Percentiles rank a stretch among this genome's conserved stretches.
Evolutionary conservation across 2,797 vertebrate species (phyloP).

Genomic region (Psittacula derbiana): DNA sequence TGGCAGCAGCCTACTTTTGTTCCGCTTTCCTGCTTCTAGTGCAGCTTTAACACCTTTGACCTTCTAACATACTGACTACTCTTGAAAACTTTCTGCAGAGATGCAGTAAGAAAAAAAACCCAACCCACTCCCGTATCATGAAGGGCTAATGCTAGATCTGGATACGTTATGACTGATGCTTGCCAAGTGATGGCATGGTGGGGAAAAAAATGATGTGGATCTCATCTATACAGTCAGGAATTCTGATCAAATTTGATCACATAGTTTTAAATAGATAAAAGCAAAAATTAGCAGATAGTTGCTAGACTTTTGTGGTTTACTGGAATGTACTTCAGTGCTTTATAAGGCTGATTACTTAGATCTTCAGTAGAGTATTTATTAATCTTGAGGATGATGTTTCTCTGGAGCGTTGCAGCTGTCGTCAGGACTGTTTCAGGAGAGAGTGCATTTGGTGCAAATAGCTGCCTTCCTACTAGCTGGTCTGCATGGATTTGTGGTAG

Average conservation of each 20-base stretch:
- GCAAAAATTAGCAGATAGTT: neutral
- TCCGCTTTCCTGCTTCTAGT: neutral
- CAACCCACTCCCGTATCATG: neutral
- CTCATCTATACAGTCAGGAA: neutral
- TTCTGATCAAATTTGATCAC: neutral
- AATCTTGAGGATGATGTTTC: neutral
- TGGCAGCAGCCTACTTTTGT: neutral
- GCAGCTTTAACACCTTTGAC: slow-evolving; percentile 11
- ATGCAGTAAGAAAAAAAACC: neutral
- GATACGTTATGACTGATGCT: neutral
- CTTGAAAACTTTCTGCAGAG: neutral
- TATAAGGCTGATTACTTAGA: neutral
- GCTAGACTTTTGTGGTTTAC: neutral
- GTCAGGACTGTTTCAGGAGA: neutral
- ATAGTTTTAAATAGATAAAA: neutral
- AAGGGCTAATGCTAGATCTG: neutral
- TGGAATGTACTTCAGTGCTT: neutral
- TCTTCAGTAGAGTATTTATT: neutral
- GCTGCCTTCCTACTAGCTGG: neutral
- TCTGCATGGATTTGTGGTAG: neutral
- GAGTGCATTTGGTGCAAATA: neutral
- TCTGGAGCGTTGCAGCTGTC: neutral
- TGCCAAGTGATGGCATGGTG: neutral
- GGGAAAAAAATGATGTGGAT: neutral
- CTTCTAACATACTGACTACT: neutral